Base-by-base conservation (phyloP, 2,888 invertebrate species). In the Hetaerina titia region DNA sequence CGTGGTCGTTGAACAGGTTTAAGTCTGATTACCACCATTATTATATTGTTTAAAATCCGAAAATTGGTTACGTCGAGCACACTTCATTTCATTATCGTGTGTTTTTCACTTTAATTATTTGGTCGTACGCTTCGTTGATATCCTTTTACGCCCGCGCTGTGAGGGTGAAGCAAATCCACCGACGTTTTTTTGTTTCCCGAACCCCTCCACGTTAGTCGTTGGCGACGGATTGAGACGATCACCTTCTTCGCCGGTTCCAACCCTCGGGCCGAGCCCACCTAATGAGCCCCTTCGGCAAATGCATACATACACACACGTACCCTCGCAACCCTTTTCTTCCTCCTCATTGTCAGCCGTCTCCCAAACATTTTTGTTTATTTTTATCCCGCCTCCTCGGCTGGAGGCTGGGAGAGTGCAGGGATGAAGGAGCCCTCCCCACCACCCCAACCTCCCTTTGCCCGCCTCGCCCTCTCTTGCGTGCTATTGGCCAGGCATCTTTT, bases 311-410 rank as follows among this genome's bases (percentile, higher is more conserved):
- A 22, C 56, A 9, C 17, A 15, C 8, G 45, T 31, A 11, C 57
- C 57, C 6, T 57, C 22, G 2, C 56, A 9, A 56, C 45, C 69
- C n/a, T 57, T 22, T 81, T 19, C n/a, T 89, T 89, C 89, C 17
- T 5, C 56, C 15, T 45, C n/a, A 13, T 81, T 31, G 11, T 81
- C 81, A 81, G 13, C 60, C 81, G 0, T 31, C 31, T 81, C 81
- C 25, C 81, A 31, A 81, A 81, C 81, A 89, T 58, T 58, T 89
- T 89, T 89, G 89, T 89, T 89, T 89, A 89, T 89, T 89, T 89
- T 89, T 57, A 89, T 17, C 89, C 89, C 31, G 56, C 58, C 58
- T 89, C 89, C 89, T 89, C 89, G n/a, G 89, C 89, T 89, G 89
- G 89, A 89, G 89, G 89, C 89, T 58, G 89, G 89, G 89, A 45